Conservation (phyloP, 2,113 vertebrate species). For the Pholis gunnellus region DNA sequence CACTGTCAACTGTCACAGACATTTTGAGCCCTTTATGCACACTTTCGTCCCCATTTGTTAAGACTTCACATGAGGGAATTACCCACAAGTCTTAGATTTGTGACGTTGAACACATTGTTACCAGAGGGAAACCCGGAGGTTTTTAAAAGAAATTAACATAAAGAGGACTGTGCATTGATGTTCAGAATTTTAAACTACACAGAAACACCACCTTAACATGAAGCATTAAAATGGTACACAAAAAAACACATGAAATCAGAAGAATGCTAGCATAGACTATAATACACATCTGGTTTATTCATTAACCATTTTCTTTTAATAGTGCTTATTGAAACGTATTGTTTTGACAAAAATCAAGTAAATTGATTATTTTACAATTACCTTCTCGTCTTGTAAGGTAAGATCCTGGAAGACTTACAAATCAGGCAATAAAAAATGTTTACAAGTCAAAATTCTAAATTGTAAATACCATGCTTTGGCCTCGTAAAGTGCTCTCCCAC, state of each 20-base stretch:
- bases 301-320: background rate
- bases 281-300: background rate
- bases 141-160: background rate
- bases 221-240: background rate
- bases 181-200: background rate
- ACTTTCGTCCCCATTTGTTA: background rate
- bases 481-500: background rate
- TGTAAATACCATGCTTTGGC: background rate
- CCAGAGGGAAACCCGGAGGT: background rate
- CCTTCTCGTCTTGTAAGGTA: background rate
- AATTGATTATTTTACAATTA: background rate
- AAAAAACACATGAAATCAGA: background rate
- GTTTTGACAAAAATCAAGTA: background rate
- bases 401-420: background rate
- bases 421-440: no score
- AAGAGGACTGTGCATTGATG: background rate
- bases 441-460: background rate
- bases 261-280: no score
- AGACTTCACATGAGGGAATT: background rate
- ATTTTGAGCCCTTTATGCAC: background rate
- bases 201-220: background rate
- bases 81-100: background rate
- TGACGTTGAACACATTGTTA: background rate
- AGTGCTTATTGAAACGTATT: background rate
- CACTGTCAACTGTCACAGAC: background rate